Evolutionary conservation across 2,113 vertebrate genomes (phyloP).

Genomic region (Otolemur garnettii): DNA sequence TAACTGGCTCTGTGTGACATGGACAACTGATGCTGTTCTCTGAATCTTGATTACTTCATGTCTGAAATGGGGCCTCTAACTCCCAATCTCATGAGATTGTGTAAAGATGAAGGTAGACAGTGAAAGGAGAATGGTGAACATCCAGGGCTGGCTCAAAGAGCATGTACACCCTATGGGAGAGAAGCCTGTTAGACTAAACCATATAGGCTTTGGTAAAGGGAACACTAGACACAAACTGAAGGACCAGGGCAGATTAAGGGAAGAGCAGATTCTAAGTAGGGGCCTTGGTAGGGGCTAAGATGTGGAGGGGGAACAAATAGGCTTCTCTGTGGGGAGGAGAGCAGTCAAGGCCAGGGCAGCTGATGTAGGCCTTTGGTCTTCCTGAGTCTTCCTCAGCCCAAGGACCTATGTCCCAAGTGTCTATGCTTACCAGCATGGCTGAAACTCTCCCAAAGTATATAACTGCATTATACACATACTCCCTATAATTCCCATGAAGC

Average conservation of each 20-base stretch:
- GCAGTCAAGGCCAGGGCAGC: background rate
- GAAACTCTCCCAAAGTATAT: background rate
- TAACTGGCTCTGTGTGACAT: background rate
- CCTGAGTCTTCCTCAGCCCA: background rate
- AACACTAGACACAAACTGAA: background rate
- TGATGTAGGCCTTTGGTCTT: background rate
- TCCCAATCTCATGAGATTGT: background rate
- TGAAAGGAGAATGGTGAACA: background rate
- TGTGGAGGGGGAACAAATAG: background rate
- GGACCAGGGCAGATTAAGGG: background rate
- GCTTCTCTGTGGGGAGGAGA: background rate
- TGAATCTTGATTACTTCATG: constrained; percentile 14
- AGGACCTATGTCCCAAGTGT: background rate
- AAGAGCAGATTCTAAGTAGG: background rate
- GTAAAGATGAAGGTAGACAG: background rate
- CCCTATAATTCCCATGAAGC: background rate
- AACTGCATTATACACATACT: background rate
- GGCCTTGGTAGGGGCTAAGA: background rate
- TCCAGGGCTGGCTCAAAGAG: background rate
- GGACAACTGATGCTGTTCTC: background rate
- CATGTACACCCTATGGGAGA: background rate
- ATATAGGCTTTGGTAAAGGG: background rate
- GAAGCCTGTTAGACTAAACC: background rate
- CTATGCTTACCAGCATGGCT: background rate
- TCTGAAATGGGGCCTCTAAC: background rate